These are phyloP conservation scores for Perccottus glenii DNA, from an alignment of 2,113 vertebrate genomes.

Conservation along the genomic window DNA sequence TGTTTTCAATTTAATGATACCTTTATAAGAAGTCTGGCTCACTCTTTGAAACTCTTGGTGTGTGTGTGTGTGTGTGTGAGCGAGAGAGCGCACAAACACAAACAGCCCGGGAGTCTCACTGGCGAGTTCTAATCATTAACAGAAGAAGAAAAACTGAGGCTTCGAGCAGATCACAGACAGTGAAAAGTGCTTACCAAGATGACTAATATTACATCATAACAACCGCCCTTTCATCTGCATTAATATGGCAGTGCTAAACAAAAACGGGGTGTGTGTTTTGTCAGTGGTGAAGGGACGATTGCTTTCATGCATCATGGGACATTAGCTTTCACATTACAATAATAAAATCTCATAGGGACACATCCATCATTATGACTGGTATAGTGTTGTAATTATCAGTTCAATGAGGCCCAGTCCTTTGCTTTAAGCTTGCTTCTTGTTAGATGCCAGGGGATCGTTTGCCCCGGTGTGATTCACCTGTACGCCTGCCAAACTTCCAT, in stretches of 20 bases:
- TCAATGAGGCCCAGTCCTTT: neutral
- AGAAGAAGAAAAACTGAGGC: slow-evolving; percentile 53
- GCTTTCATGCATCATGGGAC: neutral
- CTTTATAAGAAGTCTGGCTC: slow-evolving; percentile 70
- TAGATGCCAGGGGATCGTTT: slow-evolving; percentile 14
- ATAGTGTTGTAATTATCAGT: neutral
- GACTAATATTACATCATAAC: slow-evolving; percentile 66
- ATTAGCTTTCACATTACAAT: neutral
- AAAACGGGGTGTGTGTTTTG: slow-evolving; percentile 23
- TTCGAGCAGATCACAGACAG: slow-evolving; percentile 64
- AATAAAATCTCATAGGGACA: neutral
- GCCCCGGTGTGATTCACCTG: slow-evolving; percentile 16
- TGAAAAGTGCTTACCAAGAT: slow-evolving; percentile 66
- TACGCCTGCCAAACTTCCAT: slow-evolving; percentile 4
- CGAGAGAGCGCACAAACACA: slow-evolving; percentile 42
- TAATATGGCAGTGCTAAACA: slow-evolving; percentile 40
- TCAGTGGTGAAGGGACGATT: slow-evolving; percentile 8
- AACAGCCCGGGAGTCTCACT: slow-evolving; percentile 65
- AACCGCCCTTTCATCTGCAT: slow-evolving; percentile 40
- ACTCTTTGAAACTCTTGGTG: slow-evolving; percentile 43
- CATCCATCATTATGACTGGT: neutral
- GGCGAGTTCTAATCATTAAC: slow-evolving; percentile 74
- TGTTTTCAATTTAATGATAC: slow-evolving; percentile 76
- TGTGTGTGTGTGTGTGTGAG: slow-evolving; percentile 23
- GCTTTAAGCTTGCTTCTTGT: neutral